Conservation (phyloP, 2,113 vertebrate genomes). For the Rhegmatorhina hoffmannsi region DNA sequence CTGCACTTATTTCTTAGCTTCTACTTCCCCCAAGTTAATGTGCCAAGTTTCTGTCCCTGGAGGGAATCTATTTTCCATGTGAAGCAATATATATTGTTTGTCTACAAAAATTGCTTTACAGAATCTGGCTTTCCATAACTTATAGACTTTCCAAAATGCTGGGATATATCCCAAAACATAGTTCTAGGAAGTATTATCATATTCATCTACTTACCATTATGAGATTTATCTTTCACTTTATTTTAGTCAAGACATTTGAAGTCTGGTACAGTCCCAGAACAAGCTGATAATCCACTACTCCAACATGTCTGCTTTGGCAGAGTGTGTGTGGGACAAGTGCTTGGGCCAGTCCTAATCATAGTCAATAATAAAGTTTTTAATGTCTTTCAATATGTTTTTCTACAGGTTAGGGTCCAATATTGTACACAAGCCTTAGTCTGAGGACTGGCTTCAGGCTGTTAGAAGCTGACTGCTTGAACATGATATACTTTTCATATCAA, state of each 20-base stretch:
- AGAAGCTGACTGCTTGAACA: background rate
- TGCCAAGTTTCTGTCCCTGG: constrained; percentile 37
- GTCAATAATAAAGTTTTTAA: background rate
- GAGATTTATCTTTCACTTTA: background rate
- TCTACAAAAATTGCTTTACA: constrained; percentile 1
- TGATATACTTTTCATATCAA: background rate
- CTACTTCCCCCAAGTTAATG: background rate
- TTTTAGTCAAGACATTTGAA: constrained; percentile 7
- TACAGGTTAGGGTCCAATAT: background rate
- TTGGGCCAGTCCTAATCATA: background rate
- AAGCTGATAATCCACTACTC: background rate
- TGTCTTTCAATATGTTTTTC: background rate
- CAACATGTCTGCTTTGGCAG: background rate
- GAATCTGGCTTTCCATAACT: background rate
- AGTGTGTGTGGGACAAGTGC: background rate
- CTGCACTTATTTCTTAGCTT: constrained; percentile 3
- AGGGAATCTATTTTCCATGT: constrained; percentile 24
- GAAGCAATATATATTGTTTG: constrained; percentile 23
- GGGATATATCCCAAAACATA: background rate
- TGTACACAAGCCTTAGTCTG: background rate
- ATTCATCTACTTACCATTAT: background rate
- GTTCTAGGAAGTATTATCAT: constrained; percentile 28
- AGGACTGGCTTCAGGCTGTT: background rate
- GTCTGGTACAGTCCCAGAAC: background rate
- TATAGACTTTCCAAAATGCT: constrained; percentile 1